Evolutionary conservation across 2,113 vertebrate genomes (phyloP).

Genomic region (Stomatorhinus ivindoensis): DNA sequence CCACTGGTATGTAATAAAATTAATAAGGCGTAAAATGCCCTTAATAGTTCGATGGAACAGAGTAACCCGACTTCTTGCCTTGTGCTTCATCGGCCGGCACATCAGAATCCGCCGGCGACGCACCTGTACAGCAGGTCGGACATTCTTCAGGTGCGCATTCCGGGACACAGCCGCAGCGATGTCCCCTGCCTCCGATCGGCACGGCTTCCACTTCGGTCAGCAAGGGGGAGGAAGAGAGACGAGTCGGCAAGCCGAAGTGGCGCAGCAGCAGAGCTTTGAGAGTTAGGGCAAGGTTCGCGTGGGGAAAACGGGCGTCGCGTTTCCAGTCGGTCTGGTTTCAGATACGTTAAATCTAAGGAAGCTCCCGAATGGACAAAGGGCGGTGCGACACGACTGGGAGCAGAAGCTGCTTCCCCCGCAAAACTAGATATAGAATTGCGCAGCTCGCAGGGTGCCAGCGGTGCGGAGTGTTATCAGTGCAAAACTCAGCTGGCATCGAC

Average conservation of each 20-base stretch:
- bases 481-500: neutral
- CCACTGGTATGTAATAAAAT: neutral
- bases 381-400: neutral
- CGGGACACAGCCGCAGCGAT: neutral
- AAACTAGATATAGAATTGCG: too few species aligned
- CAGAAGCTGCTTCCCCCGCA: neutral
- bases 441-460: neutral
- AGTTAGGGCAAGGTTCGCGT: slow-evolving; percentile 9
- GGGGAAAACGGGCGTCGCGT: neutral
- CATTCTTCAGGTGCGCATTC: slow-evolving; percentile 22
- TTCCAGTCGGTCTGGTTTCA: neutral
- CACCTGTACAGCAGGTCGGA: neutral
- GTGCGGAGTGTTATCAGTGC: neutral
- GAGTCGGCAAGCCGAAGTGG: neutral
- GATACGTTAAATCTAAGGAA: neutral
- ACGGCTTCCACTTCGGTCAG: neutral
- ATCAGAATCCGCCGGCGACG: neutral
- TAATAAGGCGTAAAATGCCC: neutral
- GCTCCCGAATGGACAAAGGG: neutral
- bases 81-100: neutral
- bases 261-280: neutral
- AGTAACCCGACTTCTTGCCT: neutral
- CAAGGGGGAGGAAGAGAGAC: neutral
- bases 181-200: neutral
- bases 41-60: neutral